These are phyloP conservation scores for Acridotheres tristis DNA, from an alignment of 2,797 vertebrate species.

Conservation along the genomic window DNA sequence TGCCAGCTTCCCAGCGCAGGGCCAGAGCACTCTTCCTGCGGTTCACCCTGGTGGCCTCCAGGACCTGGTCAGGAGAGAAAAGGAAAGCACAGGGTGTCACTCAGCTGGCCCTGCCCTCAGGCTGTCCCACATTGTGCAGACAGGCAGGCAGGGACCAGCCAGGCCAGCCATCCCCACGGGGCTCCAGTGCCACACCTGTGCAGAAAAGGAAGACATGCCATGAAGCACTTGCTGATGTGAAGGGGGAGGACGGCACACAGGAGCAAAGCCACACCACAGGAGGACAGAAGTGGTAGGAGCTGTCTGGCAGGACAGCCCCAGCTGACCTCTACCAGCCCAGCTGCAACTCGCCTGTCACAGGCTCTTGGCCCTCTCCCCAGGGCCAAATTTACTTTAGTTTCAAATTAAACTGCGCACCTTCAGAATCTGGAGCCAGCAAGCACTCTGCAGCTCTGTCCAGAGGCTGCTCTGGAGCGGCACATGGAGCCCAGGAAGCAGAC, in stretches of 20 bases:
- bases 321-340: background rate
- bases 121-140: background rate
- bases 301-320: background rate
- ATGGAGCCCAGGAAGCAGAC: background rate
- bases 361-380: background rate
- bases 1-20: conserved; percentile 87
- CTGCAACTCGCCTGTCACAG: background rate
- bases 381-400: background rate
- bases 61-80: conserved; percentile 80
- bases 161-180: background rate
- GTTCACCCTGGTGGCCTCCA: conserved; percentile 94
- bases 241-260: background rate
- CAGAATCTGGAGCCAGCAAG: background rate
- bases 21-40: conserved; percentile 95
- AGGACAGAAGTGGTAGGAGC: background rate
- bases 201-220: background rate
- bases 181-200: background rate
- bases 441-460: background rate
- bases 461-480: background rate
- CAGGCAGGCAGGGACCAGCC: background rate
- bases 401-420: background rate
- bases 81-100: background rate
- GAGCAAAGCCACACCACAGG: background rate
- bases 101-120: background rate
- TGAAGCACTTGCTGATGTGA: background rate